Percentiles rank a stretch among this genome's conserved stretches.
These are phyloP conservation scores for Acrocera orbiculus DNA, from an alignment of 2,888 invertebrate species.

Conservation along the genomic window DNA sequence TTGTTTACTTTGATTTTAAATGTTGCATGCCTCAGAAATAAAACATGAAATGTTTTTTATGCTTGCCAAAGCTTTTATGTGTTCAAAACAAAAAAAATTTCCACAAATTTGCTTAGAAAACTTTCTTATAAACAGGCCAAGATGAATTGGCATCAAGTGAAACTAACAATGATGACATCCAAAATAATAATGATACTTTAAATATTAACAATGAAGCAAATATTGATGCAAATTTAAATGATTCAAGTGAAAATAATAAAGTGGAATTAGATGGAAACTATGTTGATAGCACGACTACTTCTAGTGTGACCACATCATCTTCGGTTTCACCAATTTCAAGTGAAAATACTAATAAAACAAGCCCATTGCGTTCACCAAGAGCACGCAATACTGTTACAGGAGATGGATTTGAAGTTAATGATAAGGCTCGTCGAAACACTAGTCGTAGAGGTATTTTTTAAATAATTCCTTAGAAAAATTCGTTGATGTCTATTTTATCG, in stretches of 20 bases:
- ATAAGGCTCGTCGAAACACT: conserved; percentile 16
- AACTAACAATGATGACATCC: not conserved
- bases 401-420: conserved; percentile 17
- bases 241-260: conserved; percentile 5
- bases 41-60: no score
- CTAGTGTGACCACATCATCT: conserved; percentile 2
- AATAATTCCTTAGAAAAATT: not conserved
- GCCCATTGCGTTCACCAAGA: no score
- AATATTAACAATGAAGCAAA: conserved; percentile 1
- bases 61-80: no score
- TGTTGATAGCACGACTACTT: conserved; percentile 1
- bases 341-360: not conserved
- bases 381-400: conserved; percentile 22
- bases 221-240: not conserved
- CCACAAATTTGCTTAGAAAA: no score
- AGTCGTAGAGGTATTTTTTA: conserved; percentile 14
- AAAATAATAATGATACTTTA: conserved; percentile 1
- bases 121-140: no score
- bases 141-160: no score
- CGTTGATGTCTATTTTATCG: not conserved
- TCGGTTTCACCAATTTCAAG: conserved; percentile 1
- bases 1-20: no score
- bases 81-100: no score
- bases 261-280: conserved; percentile 7
- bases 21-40: no score